Conservation (phyloP, 2,797 vertebrate genomes). For the Psittacula echo region DNA sequence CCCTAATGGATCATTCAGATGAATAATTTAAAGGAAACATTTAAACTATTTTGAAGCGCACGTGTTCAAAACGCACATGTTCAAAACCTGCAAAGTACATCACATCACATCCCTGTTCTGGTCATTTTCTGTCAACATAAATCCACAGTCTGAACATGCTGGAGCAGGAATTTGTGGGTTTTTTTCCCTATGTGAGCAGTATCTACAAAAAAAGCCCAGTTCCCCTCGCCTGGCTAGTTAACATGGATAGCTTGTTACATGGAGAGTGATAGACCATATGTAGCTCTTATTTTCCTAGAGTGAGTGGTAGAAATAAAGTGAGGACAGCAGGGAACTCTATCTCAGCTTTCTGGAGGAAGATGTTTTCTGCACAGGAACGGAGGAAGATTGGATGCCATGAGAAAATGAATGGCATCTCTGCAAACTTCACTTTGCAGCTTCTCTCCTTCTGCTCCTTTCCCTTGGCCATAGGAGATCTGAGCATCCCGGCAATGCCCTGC, state of each 20-base stretch:
- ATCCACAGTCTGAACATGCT: not conserved
- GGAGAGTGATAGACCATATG: not conserved
- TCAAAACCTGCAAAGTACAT: not conserved
- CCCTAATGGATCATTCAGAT: conserved; percentile 14
- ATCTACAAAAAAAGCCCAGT: not conserved
- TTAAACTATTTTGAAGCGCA: conserved; percentile 50
- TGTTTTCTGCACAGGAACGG: not conserved
- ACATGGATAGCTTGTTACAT: not conserved
- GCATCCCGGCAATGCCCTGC: not conserved
- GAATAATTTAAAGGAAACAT: conserved; percentile 24
- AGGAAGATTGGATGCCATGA: not conserved
- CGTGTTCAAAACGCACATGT: conserved; percentile 4
- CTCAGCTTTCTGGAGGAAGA: not conserved
- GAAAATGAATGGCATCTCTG: not conserved
- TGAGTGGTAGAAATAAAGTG: not conserved
- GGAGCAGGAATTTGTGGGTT: not conserved
- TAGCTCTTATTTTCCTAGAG: not conserved
- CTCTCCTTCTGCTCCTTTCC: not conserved
- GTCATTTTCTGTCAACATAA: not conserved
- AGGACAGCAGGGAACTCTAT: not conserved
- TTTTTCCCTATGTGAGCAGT: not conserved
- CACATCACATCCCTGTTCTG: not conserved
- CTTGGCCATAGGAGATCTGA: not conserved
- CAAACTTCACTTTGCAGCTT: not conserved
- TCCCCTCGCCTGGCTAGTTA: not conserved